These are phyloP conservation scores for Rhinoderma darwinii DNA, from an alignment of 2,113 vertebrate genomes.

Conservation along the genomic window DNA sequence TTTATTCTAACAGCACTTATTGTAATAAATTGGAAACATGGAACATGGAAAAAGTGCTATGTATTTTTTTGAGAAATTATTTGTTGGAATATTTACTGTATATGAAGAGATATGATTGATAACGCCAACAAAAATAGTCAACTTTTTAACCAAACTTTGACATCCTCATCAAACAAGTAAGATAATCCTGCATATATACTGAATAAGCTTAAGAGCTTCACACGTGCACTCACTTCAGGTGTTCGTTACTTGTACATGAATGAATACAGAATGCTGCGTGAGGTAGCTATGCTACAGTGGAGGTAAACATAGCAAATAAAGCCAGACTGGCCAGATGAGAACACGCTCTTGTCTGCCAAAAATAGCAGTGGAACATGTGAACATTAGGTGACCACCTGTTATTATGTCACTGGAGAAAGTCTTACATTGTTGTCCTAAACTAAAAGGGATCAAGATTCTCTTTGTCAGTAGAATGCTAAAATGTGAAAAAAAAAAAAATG, in stretches of 20 bases:
- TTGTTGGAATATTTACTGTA: too few relatives aligned
- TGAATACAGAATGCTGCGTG: slow-evolving; percentile 16
- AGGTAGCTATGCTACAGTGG: slow-evolving; percentile 41
- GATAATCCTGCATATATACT: neutral
- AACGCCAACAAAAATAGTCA: neutral
- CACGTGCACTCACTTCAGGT: neutral
- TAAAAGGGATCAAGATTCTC: neutral
- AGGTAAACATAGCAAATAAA: slow-evolving; percentile 40
- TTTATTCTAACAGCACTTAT: too few relatives aligned
- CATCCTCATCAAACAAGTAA: neutral
- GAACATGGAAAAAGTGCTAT: too few relatives aligned
- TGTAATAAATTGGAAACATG: too few relatives aligned
- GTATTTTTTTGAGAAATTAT: too few relatives aligned
- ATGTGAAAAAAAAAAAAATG: neutral
- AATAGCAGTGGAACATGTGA: slow-evolving; percentile 30
- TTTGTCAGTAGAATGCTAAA: neutral
- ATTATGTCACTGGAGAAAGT: slow-evolving; percentile 11
- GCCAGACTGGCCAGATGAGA: slow-evolving; percentile 18
- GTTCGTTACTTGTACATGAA: neutral
- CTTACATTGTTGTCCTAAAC: neutral
- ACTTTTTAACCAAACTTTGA: neutral
- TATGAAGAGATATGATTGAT: neutral
- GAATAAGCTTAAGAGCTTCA: neutral
- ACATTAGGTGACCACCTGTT: slow-evolving; percentile 48
- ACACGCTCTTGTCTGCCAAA: slow-evolving; percentile 39